Evolutionary conservation across 1,140 invertebrate species (phyloP).

Genomic region (Yoshiicerus persimilis): DNA sequence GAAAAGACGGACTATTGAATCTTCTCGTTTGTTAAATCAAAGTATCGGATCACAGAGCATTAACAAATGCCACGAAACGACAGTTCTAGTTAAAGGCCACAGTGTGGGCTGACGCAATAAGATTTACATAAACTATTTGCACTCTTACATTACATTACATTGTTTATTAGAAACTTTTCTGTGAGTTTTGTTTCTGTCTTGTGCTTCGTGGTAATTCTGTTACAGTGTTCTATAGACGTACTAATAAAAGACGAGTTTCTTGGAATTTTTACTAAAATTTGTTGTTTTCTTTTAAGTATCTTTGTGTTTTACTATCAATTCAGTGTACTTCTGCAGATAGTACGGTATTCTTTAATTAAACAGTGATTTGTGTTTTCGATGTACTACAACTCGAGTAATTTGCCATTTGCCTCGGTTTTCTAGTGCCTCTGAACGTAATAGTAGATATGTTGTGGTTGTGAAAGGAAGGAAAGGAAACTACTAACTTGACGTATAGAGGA

Average conservation of each 20-base stretch:
- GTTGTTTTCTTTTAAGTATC: neutral
- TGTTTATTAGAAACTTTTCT: neutral
- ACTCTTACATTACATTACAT: neutral
- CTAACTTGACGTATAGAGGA: neutral
- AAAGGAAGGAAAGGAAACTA: neutral
- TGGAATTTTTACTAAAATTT: neutral
- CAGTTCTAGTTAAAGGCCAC: neutral
- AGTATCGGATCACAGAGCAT: neutral
- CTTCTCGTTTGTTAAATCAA: neutral
- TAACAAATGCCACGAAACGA: neutral
- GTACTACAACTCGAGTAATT: neutral
- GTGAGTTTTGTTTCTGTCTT: neutral
- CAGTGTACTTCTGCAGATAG: neutral
- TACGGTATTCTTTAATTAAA: neutral
- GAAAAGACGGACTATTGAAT: neutral
- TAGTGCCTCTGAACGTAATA: neutral
- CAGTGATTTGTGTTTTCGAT: neutral
- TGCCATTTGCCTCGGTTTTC: neutral
- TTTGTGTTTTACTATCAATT: neutral
- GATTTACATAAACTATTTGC: neutral
- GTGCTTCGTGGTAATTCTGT: neutral
- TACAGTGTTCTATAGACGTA: neutral
- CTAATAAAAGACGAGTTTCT: neutral
- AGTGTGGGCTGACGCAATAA: neutral
- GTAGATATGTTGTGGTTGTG: neutral